These are phyloP conservation scores for Apogon hyalosoma DNA, from an alignment of 2,797 vertebrate genomes.

Conservation along the genomic window DNA sequence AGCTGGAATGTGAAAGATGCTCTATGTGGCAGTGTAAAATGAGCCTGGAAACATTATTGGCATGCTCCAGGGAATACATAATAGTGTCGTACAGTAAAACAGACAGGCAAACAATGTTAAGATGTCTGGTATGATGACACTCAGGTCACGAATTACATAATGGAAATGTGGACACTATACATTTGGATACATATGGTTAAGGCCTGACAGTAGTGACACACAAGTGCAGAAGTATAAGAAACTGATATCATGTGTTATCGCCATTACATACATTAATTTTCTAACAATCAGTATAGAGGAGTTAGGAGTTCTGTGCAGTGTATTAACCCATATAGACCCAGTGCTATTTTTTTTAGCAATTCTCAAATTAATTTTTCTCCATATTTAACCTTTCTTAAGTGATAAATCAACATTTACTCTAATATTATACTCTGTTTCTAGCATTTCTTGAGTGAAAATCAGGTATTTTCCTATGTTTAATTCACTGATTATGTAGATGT, in stretches of 20 bases:
- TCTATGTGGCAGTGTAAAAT: conserved; percentile 35
- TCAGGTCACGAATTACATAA: not conserved
- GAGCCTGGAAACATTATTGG: conserved; percentile 21
- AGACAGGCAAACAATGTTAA: conserved; percentile 20
- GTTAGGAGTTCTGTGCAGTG: too few relatives aligned
- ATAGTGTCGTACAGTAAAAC: not conserved
- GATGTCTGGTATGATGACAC: not conserved
- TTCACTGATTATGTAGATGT: too few relatives aligned
- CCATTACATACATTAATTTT: conserved; percentile 41
- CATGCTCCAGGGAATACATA: conserved; percentile 28
- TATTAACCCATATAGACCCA: too few relatives aligned
- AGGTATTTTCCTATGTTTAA: too few relatives aligned
- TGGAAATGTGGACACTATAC: too few relatives aligned
- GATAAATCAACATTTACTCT: too few relatives aligned
- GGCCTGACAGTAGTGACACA: conserved; percentile 12
- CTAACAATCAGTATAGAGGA: conserved; percentile 25
- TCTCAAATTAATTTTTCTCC: too few relatives aligned
- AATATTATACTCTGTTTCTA: too few relatives aligned
- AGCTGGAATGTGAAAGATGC: conserved; percentile 56
- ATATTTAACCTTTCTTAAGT: too few relatives aligned
- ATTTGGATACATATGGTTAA: conserved; percentile 23
- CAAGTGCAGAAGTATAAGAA: conserved; percentile 25
- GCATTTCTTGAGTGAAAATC: too few relatives aligned
- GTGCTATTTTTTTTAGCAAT: too few relatives aligned
- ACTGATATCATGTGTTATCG: conserved; percentile 46